Base-by-base conservation (phyloP, 2,797 vertebrate genomes). In the Coregonus sp. region DNA sequence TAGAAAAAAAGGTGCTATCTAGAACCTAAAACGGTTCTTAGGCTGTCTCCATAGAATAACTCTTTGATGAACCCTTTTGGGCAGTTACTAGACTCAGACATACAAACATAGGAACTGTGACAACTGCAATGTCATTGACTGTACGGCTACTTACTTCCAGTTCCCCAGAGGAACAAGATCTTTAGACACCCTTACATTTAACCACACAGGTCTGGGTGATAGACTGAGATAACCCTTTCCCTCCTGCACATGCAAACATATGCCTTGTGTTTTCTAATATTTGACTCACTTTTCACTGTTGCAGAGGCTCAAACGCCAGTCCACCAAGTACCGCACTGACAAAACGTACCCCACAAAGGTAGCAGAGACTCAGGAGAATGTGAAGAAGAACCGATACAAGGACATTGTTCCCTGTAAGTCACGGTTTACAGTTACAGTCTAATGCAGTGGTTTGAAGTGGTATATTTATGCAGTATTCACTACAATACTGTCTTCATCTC, bases 381-480 rank as follows among this genome's bases (percentile, higher is more conserved):
- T 93, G 86, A 99, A 96, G 94, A 99, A 97, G 93, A 99, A 99
- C 93, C 94, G 98, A 93, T 99, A 99, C 87, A 99, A 99, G 86
- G 98, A 99, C 91, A 99, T 99, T 74, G 90, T 99, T 77, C 97
- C 98, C 65, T 99, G 98, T 99, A 90, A 91, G 95, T 20, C 29
- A 35, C 4, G 9, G 11, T 25, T 61, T 25, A 29, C 20, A 20
- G 11, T 63, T 25, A 63, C 59, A 63, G 9, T 20, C 59, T 63
- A 63, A 63, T 63, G 59, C 9, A 25, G 20, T 29, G 20, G 20
- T 25, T 63, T 29, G 59, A 63, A 35, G 40, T 66, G 9, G 63
- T 66, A 33, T 69, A 69, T n/a, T n/a, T 16, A 47, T 40, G 5
- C 12, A 67, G 65, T 35, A 11, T 4, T 31, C 15, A 15, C 15